These are phyloP conservation scores for Manis javanica DNA, from an alignment of 2,797 vertebrate species.

Conservation along the genomic window DNA sequence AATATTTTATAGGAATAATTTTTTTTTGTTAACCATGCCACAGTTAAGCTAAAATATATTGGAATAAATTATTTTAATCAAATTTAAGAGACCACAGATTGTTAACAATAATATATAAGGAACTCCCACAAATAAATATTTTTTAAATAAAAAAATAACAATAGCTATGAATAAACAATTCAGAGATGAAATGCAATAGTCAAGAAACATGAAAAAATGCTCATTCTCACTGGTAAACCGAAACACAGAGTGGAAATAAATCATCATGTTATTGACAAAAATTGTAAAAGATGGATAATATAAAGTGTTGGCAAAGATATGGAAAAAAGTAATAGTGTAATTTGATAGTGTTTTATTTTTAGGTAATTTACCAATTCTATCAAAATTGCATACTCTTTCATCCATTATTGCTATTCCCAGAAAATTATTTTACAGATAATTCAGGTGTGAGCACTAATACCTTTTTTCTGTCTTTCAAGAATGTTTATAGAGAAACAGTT, in stretches of 20 bases:
- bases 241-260: constrained; percentile 30
- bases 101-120: background rate
- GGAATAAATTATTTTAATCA: background rate
- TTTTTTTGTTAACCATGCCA: background rate
- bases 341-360: background rate
- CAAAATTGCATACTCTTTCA: background rate
- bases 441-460: background rate
- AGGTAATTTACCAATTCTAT: background rate
- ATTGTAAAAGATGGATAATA: background rate
- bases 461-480: background rate
- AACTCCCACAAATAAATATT: background rate
- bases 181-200: background rate
- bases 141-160: background rate
- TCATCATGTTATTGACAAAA: constrained; percentile 1
- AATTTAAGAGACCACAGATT: background rate
- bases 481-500: background rate
- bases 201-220: background rate
- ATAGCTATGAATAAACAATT: background rate
- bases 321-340: background rate
- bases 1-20: constrained; percentile 26
- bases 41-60: constrained; percentile 17
- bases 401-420: background rate
- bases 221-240: background rate
- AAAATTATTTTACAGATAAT: background rate
- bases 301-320: background rate